Evolutionary conservation across 2,888 invertebrate genomes (phyloP).

Genomic region (Cryptus armator): DNA sequence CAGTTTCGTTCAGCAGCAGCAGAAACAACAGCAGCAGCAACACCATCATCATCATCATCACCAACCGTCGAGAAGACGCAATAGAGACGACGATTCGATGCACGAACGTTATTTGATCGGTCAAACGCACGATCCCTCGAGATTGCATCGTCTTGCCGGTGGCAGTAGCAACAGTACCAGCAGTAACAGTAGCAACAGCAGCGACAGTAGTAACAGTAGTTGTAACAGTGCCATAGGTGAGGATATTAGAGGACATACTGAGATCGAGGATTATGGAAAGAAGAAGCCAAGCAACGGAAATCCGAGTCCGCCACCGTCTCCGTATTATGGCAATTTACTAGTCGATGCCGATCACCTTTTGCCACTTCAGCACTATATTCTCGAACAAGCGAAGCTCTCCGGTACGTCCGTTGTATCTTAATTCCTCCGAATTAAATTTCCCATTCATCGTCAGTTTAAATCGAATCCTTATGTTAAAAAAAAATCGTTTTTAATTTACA

Average conservation of each 20-base stretch:
- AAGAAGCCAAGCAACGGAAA: constrained; percentile 83
- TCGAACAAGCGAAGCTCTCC: constrained; percentile 93
- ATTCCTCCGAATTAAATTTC: too few relatives aligned
- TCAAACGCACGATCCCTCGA: constrained; percentile 82
- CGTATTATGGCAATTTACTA: constrained; percentile 82
- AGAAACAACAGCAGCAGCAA: constrained; percentile 74
- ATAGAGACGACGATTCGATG: constrained; percentile 92
- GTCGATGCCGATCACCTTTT: constrained; percentile 89
- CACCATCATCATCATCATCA: constrained; percentile 65
- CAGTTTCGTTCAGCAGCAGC: constrained; percentile 86
- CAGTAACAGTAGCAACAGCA: constrained; percentile 78
- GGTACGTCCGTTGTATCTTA: constrained; percentile 83
- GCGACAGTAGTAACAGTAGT: constrained; percentile 78
- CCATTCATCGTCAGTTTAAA: neutral
- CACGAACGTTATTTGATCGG: constrained; percentile 91
- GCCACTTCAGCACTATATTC: constrained; percentile 94
- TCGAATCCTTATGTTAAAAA: neutral
- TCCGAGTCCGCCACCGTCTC: constrained; percentile 83
- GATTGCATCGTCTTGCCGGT: constrained; percentile 81
- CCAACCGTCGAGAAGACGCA: constrained; percentile 81
- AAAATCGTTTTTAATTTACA: constrained; percentile 73
- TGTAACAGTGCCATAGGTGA: constrained; percentile 79
- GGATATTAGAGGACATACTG: constrained; percentile 75
- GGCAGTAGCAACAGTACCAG: constrained; percentile 76
- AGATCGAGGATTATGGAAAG: constrained; percentile 80